Base-by-base conservation (phyloP, 2,888 invertebrate species). In the Choristoneura rosaceana region DNA sequence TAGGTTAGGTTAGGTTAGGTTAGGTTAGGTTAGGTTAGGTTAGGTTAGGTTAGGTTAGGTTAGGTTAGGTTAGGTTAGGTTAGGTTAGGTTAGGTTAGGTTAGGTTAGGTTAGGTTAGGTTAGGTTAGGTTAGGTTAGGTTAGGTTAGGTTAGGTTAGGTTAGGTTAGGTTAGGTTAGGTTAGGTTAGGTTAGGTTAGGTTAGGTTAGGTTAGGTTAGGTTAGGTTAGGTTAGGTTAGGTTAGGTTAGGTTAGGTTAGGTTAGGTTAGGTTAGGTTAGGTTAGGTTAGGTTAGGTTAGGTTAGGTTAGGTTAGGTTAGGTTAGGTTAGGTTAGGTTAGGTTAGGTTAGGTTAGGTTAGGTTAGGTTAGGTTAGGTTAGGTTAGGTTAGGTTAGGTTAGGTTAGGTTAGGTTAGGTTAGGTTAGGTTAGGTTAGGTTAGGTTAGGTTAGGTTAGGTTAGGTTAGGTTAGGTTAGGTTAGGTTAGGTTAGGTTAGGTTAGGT, bases 1-100 rank as follows among this genome's bases (percentile, higher is more conserved):
- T 50, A 50, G 50, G 50, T 50, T 50, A 50, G 50, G 50, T 50
- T 50, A 50, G 50, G 50, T 50, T 50, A 50, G 50, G 50, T 50
- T 50, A 50, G 50, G 50, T 50, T 50, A 50, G 50, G 50, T 50
- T 50, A 50, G 50, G 50, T 50, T 50, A 50, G 50, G 50, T 50
- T 50, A 50, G 50, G 50, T 50, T 50, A 50, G 50, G 50, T 50
- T 50, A 50, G 50, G 50, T 50, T 50, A 50, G 50, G 50, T 50
- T 50, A 50, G 50, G 50, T 50, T 50, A 50, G 50, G 50, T 50
- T 50, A 50, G 50, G 50, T 50, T 50, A 50, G 50, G 50, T 50
- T 50, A 50, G 50, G 50, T 50, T 50, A 50, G 50, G 50, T 50
- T 50, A 50, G 50, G 50, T 50, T 50, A 50, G 50, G 50, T 50